Evolutionary conservation across 2,113 vertebrate genomes (phyloP), one percentile per base, ranked within the genome.

Genomic region (Esox niger): DNA sequence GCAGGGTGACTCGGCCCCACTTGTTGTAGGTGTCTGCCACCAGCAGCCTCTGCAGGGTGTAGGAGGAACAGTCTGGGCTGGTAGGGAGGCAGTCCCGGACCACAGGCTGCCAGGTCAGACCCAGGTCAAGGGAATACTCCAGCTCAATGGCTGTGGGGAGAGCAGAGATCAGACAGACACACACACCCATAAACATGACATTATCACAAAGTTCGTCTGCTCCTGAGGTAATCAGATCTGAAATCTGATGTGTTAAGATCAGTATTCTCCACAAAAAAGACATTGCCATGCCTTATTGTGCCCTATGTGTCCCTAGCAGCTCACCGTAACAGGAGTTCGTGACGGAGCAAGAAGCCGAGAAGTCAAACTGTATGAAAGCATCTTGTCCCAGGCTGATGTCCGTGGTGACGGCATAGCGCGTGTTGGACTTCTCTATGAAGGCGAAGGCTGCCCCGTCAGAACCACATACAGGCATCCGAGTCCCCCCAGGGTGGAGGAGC

Each of bases 351-450:
- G 96, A 98, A 33, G 97, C 97, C 5, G 96, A 98, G 79, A 99
- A 99, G 81, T 99, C 97, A 68, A 98, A 93, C 87, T 99, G 97
- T 71, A 99, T 91, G 80, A 98, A 97, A 0, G 97, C 95, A 5
- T 98, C 96, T 74, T 95, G 95, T 0, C 95, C 95, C 86, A 99
- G 84, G 33, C 93, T 95, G 5, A 98, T 94, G 79, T 99, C 97
- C 1, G 96, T 98, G 78, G 94, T 97, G 58, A 98, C 93, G 30
- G 95, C 95, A 0, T 98, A 99, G 67, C 97, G 96, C 6, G 94
- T 98, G 88, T 93, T 97, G 29, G 97, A 97, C 84, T 99, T 99
- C 82, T 99, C 96, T 2, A 98, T 98, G 83, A 99, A 99, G 54
- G 97, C 97, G 17, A 99, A 94, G 9, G 96, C 97, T 9, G 96